Percentiles rank a stretch among this genome's conserved stretches.
Conservation (phyloP, 2,888 invertebrate genomes). For the Cetonia aurata region DNA sequence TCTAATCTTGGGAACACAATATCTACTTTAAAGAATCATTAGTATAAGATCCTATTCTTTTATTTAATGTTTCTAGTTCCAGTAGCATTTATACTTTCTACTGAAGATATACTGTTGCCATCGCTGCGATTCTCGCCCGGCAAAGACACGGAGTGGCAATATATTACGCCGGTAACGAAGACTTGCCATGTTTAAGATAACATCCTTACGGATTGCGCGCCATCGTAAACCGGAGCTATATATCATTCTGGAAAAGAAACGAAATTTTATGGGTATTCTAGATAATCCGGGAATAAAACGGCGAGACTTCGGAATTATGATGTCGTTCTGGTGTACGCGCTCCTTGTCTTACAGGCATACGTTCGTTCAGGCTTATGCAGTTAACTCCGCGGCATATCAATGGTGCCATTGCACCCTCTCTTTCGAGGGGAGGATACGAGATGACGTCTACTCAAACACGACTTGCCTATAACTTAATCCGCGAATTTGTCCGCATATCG, state of each 20-base stretch:
- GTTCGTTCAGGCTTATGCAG: conserved; percentile 3
- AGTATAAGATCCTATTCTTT: too few species aligned
- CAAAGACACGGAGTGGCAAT: conserved; percentile 30
- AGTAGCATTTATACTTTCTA: too few species aligned
- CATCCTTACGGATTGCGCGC: conserved; percentile 41
- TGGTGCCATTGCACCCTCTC: neutral
- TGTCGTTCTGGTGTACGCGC: conserved; percentile 2
- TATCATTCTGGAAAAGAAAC: conserved; percentile 46
- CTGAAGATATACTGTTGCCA: too few species aligned
- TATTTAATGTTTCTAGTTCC: too few species aligned
- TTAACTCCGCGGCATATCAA: neutral
- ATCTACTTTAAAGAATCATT: too few species aligned
- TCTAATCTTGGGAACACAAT: too few species aligned
- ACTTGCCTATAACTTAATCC: conserved; percentile 32
- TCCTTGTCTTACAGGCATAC: conserved; percentile 14
- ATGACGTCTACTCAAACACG: conserved; percentile 8
- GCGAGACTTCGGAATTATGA: conserved; percentile 42
- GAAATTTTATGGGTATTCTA: conserved; percentile 45
- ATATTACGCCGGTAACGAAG: conserved; percentile 35
- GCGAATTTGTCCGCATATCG: conserved; percentile 2
- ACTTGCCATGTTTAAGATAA: conserved; percentile 47
- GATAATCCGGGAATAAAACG: conserved; percentile 45
- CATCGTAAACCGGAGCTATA: conserved; percentile 45
- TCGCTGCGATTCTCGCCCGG: neutral
- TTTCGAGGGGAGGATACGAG: neutral